A percentile compares a stretch with the other conserved stretches of the same genome.
Evolutionary conservation across 2,797 vertebrate species (phyloP).

Genomic region (Cottoperca gobio): DNA sequence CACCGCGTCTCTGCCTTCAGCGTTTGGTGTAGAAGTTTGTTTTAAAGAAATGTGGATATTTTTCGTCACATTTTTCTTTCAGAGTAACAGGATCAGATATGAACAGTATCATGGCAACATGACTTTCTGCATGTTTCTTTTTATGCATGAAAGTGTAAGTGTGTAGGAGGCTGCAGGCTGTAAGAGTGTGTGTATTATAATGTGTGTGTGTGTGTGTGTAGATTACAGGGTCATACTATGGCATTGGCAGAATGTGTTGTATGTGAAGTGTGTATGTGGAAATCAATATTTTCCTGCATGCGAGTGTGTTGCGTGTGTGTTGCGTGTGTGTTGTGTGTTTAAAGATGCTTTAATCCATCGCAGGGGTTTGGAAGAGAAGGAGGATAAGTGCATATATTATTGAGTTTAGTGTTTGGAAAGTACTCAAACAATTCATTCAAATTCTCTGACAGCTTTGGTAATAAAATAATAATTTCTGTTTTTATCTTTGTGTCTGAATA

Average conservation of each 20-base stretch:
- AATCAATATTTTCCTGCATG: conserved; percentile 15
- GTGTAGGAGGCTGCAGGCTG: conserved; percentile 64
- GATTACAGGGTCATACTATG: conserved; percentile 15
- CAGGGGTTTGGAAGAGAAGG: too few species aligned
- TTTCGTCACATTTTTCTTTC: not conserved
- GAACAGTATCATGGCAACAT: conserved; percentile 61
- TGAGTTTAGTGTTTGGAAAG: too few species aligned
- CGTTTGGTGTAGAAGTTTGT: too few species aligned
- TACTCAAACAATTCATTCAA: too few species aligned
- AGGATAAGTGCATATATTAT: not conserved
- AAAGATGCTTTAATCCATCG: not conserved
- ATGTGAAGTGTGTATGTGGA: not conserved
- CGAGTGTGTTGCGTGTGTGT: not conserved
- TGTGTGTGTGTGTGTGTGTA: conserved; percentile 3
- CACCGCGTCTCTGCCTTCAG: too few species aligned
- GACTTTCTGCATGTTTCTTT: conserved; percentile 48
- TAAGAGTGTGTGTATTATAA: conserved; percentile 15
- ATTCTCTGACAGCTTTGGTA: too few species aligned
- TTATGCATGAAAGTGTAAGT: conserved; percentile 50
- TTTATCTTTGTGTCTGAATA: too few species aligned
- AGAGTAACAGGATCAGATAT: conserved; percentile 12
- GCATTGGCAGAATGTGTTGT: not conserved
- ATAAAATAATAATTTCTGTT: too few species aligned
- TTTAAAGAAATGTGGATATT: conserved; percentile 2
- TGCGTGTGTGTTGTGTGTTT: not conserved